Base-by-base conservation (phyloP, 2,113 vertebrate genomes). In the Myotis yumanensis region DNA sequence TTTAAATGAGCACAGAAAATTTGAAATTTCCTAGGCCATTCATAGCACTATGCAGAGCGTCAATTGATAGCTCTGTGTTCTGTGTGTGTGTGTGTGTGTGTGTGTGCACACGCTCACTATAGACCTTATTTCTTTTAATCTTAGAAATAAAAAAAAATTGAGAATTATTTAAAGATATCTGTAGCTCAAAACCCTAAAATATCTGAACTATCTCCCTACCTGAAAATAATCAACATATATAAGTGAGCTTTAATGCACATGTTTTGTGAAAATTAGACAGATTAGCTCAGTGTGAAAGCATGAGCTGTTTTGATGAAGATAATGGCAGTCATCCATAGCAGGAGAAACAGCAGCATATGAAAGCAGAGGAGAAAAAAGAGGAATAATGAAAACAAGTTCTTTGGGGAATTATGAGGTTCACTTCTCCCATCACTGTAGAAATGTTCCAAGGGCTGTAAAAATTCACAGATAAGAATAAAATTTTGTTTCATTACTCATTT, bases 401-500 rank as follows among this genome's bases (percentile, higher is more conserved):
- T 62, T 86, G 64, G 57, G 57, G 59, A 76, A 68, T 64, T 72
- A 46, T 4, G 37, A 95, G 69, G 32, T 79, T 95, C 72, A 28
- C 9, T 51, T 93, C 54, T 77, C 20, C 37, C 8, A 46, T 62
- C 80, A 64, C 17, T 30, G 37, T 35, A 90, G 73, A 77, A 92
- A 92, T 90, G 28, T 73, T 83, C 75, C 46, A 77, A 91, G 52
- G 43, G 6, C 51, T 83, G 12, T 54, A 91, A 37, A 81, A 73
- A n/a, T 35, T 48, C 52, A 91, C 23, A 86, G 20, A 77, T 95
- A 95, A 94, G 79, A 83, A 86, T 32, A 28, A 90, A 89, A 79
- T 72, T 72, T 82, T 89, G 62, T 51, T 20, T 72, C 69, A 48
- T 89, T 91, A 79, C 84, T 95, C 54, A 95, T 80, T 86, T 83